These are phyloP conservation scores for Ovis aries DNA, from an alignment of 2,113 vertebrate species.

Conservation along the genomic window DNA sequence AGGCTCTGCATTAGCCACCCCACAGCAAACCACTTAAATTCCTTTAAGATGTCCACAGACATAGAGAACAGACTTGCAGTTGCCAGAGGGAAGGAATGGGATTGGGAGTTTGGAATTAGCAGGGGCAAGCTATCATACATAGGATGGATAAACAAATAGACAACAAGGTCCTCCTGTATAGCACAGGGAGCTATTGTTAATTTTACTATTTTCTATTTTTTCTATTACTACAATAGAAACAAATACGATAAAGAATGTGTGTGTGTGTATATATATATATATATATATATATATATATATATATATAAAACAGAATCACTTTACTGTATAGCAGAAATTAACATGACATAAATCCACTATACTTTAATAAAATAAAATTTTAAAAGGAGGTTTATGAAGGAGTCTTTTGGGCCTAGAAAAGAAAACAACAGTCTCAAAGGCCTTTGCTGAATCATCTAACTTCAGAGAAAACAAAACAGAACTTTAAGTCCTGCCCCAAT, in stretches of 20 bases:
- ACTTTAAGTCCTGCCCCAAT: too few relatives aligned
- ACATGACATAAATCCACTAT: neutral
- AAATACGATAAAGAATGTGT: neutral
- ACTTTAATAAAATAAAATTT: neutral
- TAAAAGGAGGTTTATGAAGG: neutral
- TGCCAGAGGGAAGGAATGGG: neutral
- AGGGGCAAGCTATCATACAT: too few relatives aligned
- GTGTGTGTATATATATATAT: neutral
- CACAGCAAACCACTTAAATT: neutral
- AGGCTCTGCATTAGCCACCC: neutral
- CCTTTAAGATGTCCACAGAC: neutral
- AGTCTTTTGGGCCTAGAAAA: too few relatives aligned
- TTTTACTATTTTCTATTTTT: too few relatives aligned
- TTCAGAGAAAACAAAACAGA: too few relatives aligned
- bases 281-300: rapidly evolving
- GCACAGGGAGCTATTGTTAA: neutral
- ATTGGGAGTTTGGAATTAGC: neutral
- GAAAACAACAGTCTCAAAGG: too few relatives aligned
- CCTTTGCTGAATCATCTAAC: too few relatives aligned
- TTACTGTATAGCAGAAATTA: neutral
- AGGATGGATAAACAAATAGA: neutral
- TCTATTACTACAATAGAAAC: neutral
- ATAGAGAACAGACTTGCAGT: neutral
- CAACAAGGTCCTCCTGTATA: neutral
- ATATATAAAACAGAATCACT: neutral